Evolutionary conservation across 2,113 vertebrate species (phyloP), one percentile per base, ranked within the genome.

Genomic region (Bufo bufo): DNA sequence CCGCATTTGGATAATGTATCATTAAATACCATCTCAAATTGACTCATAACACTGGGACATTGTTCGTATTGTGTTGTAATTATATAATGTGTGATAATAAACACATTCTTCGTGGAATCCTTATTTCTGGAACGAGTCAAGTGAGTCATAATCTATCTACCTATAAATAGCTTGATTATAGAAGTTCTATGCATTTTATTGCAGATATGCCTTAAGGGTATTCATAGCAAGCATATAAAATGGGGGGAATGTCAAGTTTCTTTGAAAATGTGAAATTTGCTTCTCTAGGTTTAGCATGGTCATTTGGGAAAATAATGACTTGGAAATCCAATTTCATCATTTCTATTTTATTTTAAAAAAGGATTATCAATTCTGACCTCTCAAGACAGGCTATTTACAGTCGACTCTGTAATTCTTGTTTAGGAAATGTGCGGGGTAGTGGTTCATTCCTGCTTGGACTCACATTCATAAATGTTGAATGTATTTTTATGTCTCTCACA

Each of bases 251-350:
- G 80, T 88, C 87, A 88, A 83, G 77, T 88, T 75, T 83, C 66
- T 83, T 83, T 88, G 79, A 83, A 17, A 83, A 65, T 88, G 87
- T 83, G 79, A 83, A 80, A 77, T 88, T 83, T 88, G 80, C 80
- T 69, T 74, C 58, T 65, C 47, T 20, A 88, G 69, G 71, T 83
- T 88, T 52, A 88, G 69, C 58, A 52, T 88, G 87, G 58, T 83
- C 80, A 88, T 83, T 56, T 83, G 80, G 87, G 80, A 83, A 88
- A 83, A 88, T 88, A 88, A 88, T 88, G 87, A 83, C 69, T 88
- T 74, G 47, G 59, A 88, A 88, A 88, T 83, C 80, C 79, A 88
- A 83, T 88, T 88, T 88, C 80, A 77, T 83, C 79, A 71, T 88
- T 82, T 83, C 80, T 83, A 65, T 77, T 83, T 88, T 75, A 88